Percentiles rank a stretch among this genome's conserved stretches.
These are phyloP conservation scores for Lycocorax pyrrhopterus DNA, from an alignment of 2,113 vertebrate species.

Conservation along the genomic window DNA sequence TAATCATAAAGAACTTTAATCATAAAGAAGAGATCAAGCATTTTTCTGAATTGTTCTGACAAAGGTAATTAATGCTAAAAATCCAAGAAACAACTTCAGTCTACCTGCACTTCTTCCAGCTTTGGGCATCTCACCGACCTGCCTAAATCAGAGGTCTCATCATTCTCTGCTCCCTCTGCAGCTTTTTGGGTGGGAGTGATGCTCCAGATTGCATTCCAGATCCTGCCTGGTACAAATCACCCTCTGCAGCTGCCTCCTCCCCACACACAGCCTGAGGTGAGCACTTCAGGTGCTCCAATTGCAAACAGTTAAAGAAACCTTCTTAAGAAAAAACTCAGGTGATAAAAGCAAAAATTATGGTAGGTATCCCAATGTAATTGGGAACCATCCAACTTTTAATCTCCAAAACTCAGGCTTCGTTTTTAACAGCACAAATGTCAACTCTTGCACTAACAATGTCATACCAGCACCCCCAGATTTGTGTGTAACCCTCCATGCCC, in stretches of 20 bases:
- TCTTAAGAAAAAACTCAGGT: background rate
- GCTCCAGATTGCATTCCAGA: background rate
- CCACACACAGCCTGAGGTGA: background rate
- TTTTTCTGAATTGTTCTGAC: background rate
- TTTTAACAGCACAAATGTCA: background rate
- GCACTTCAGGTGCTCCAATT: background rate
- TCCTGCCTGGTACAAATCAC: background rate
- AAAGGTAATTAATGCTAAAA: background rate
- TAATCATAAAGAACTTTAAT: background rate
- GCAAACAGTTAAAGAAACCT: background rate
- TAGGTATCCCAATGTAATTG: background rate
- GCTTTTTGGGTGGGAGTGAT: background rate
- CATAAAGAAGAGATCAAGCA: background rate
- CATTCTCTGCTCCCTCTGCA: background rate
- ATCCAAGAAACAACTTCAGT: background rate
- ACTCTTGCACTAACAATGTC: background rate
- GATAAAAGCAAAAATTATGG: background rate
- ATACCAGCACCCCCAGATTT: background rate
- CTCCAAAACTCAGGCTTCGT: background rate
- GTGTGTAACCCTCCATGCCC: background rate
- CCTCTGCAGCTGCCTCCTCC: background rate
- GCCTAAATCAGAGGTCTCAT: background rate
- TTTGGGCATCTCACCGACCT: background rate
- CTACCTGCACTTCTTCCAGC: background rate
- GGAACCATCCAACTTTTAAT: background rate